Conservation (phyloP, 2,797 vertebrate genomes). For the Alectoris magna region DNA sequence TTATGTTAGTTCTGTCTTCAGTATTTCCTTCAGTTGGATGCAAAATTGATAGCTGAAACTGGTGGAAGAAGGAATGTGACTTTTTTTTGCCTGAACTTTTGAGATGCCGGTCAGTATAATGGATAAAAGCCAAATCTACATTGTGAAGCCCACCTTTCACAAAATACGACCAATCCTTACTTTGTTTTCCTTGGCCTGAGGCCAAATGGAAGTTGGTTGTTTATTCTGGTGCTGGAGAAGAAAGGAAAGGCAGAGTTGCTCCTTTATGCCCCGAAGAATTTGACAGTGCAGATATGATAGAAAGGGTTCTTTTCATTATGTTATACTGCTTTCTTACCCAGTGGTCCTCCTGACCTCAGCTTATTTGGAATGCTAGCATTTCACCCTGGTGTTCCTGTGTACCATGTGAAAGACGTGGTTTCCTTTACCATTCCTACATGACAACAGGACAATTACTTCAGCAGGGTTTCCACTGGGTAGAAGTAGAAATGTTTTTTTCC, state of each 20-base stretch:
- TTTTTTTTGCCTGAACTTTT: background rate
- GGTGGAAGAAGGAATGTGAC: background rate
- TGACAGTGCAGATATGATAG: background rate
- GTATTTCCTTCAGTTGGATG: background rate
- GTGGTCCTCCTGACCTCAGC: background rate
- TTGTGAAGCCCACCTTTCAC: constrained; percentile 55
- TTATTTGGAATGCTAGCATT: background rate
- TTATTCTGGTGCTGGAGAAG: background rate
- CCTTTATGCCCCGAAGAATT: background rate
- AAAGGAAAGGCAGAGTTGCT: background rate
- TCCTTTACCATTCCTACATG: background rate
- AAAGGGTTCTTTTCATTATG: background rate
- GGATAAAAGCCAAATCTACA: constrained; percentile 38
- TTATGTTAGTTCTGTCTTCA: background rate
- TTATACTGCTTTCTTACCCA: background rate
- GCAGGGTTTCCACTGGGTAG: background rate
- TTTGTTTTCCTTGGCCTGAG: constrained; percentile 38
- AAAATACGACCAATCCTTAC: constrained; percentile 58
- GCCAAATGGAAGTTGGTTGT: constrained; percentile 17
- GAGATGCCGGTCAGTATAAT: background rate
- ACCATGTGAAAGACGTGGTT: background rate
- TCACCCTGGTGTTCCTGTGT: background rate
- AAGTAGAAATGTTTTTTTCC: background rate
- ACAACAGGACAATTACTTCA: background rate
- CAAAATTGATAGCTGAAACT: background rate